Conservation (phyloP, 2,113 vertebrate species). For the Puma concolor region DNA sequence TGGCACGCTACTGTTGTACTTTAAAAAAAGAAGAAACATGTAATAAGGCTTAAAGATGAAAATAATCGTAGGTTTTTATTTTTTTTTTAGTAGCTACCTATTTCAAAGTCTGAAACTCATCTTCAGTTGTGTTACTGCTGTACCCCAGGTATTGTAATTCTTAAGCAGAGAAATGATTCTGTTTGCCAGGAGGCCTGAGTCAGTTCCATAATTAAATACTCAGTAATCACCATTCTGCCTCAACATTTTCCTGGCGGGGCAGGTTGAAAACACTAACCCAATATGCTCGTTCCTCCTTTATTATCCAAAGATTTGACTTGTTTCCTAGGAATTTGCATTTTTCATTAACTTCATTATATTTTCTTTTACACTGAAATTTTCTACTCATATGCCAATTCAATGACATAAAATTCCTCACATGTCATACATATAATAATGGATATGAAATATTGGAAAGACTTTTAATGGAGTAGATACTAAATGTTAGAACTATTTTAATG, state of each 20-base stretch:
- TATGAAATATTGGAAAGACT: background rate
- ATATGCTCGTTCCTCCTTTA: background rate
- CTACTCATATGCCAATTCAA: background rate
- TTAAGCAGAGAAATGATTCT: slow-evolving; percentile 55
- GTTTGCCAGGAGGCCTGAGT: slow-evolving; percentile 55
- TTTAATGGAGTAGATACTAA: background rate
- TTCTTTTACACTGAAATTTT: background rate
- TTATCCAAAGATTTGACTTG: background rate
- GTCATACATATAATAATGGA: background rate
- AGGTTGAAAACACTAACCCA: background rate
- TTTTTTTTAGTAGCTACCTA: slow-evolving; percentile 41
- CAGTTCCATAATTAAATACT: slow-evolving; percentile 5
- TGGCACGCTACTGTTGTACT: background rate
- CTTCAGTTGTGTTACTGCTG: background rate
- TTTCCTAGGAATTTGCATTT: slow-evolving; percentile 11
- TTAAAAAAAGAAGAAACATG: slow-evolving; percentile 41
- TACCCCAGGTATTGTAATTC: slow-evolving; percentile 8
- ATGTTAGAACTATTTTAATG: slow-evolving; percentile 17
- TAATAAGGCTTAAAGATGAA: background rate
- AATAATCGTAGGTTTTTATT: slow-evolving; percentile 16
- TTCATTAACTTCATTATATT: background rate
- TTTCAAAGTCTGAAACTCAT: slow-evolving; percentile 44
- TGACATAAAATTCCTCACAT: background rate
- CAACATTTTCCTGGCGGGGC: slow-evolving; percentile 7
- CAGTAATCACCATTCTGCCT: background rate